A percentile compares a stretch with the other conserved stretches of the same genome.
These are phyloP conservation scores for Xiphorhynchus erythropygius DNA, from an alignment of 2,797 vertebrate genomes.

Conservation along the genomic window DNA sequence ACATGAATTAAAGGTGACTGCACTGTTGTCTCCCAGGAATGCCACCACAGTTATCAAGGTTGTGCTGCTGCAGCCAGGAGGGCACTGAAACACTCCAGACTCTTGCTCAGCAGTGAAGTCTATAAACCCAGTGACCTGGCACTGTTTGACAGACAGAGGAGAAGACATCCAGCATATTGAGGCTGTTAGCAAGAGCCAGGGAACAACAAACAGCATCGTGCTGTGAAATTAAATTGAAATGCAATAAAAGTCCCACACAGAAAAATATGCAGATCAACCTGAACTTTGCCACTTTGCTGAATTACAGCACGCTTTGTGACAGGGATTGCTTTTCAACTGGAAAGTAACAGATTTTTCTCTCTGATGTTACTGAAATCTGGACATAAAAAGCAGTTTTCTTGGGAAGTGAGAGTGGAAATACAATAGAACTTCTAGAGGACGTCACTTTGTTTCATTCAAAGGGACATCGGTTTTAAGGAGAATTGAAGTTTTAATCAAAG, in stretches of 20 bases:
- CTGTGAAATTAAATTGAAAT: conserved; percentile 10
- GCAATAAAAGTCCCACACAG: neutral
- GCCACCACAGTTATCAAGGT: neutral
- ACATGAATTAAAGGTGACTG: neutral
- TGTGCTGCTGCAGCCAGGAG: neutral
- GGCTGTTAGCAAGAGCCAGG: conserved; percentile 14
- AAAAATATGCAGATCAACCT: conserved; percentile 20
- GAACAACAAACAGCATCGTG: neutral
- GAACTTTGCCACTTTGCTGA: conserved; percentile 29
- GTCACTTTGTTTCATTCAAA: neutral
- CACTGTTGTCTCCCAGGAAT: neutral
- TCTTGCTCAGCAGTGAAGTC: neutral
- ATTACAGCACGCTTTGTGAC: neutral
- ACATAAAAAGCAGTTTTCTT: neutral
- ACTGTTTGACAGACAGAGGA: neutral
- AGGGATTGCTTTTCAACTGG: conserved; percentile 19
- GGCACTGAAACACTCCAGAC: neutral
- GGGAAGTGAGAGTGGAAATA: neutral
- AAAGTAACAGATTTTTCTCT: conserved; percentile 26
- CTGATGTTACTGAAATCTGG: neutral
- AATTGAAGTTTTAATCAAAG: conserved; percentile 47
- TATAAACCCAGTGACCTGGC: neutral
- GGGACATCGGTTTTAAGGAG: neutral
- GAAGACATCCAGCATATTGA: conserved; percentile 27
- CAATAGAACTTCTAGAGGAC: neutral